These are phyloP conservation scores for Danio jaintianensis DNA, from an alignment of 2,797 vertebrate genomes.

Conservation along the genomic window DNA sequence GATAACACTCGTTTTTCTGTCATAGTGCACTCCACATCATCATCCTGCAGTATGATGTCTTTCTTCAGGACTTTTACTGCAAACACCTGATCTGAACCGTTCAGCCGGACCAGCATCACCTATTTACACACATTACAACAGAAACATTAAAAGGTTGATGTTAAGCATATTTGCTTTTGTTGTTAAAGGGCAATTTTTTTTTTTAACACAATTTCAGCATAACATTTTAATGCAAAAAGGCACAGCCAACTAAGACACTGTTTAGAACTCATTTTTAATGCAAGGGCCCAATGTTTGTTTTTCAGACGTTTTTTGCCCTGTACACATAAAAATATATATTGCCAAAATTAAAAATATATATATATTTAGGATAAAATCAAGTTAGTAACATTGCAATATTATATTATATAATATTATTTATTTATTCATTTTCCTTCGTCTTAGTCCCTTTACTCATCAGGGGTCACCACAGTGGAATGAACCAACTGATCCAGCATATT, in stretches of 20 bases:
- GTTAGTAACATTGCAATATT: neutral
- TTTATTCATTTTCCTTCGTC: no score
- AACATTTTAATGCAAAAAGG: neutral
- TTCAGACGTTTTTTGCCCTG: no score
- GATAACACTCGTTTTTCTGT: constrained; percentile 95
- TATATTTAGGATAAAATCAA: no score
- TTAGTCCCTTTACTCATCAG: no score
- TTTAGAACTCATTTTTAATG: neutral
- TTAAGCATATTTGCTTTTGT: neutral
- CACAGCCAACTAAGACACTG: neutral
- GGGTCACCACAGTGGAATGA: no score
- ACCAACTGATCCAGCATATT: no score
- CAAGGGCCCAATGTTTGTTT: neutral
- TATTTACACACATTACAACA: constrained; percentile 59
- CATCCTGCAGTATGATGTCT: constrained; percentile 96
- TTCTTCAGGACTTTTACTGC: constrained; percentile 98
- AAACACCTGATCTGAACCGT: constrained; percentile 84
- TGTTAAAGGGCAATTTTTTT: neutral
- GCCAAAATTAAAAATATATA: no score
- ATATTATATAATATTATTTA: neutral
- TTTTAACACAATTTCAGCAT: neutral
- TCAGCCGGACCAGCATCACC: constrained; percentile 95
- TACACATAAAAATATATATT: neutral
- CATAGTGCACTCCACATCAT: constrained; percentile 98
- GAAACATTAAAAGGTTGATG: neutral